Percentiles rank a stretch among this genome's conserved stretches.
Evolutionary conservation across 2,888 invertebrate species (phyloP).

Genomic region (Dione vanillae): DNA sequence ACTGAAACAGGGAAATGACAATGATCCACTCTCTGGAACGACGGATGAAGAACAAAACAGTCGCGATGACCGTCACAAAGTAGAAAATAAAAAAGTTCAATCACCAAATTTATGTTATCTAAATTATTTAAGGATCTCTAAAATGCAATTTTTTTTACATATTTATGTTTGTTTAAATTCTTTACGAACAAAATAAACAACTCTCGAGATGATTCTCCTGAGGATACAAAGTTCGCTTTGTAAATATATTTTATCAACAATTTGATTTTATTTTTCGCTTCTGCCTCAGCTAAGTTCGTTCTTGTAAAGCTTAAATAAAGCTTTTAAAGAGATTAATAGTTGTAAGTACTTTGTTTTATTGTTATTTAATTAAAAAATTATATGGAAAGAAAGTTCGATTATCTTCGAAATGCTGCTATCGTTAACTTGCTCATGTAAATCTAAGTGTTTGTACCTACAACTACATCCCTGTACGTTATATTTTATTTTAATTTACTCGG

Average conservation of each 20-base stretch:
- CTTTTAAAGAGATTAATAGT: not conserved
- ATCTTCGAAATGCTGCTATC: no score
- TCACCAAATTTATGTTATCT: not conserved
- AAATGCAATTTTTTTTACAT: constrained; percentile 8
- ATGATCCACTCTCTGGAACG: no score
- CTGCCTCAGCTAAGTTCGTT: not conserved
- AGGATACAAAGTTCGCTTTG: constrained; percentile 7
- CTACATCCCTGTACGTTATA: no score
- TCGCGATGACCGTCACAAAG: no score
- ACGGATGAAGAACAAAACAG: no score
- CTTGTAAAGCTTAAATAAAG: not conserved
- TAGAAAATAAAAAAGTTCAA: not conserved
- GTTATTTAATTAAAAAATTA: no score
- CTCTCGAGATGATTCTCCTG: constrained; percentile 12
- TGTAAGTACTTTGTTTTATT: not conserved
- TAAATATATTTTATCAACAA: constrained; percentile 21
- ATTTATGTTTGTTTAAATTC: constrained; percentile 22
- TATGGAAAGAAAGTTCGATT: no score
- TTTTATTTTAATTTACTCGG: no score
- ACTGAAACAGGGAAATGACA: no score
- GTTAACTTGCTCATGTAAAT: no score
- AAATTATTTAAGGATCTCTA: no score
- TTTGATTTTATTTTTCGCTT: constrained; percentile 14
- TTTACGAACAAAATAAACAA: constrained; percentile 16
- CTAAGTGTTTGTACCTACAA: no score